Conservation (phyloP, 1,140 invertebrate genomes). For the Helicorthomorpha holstii region DNA sequence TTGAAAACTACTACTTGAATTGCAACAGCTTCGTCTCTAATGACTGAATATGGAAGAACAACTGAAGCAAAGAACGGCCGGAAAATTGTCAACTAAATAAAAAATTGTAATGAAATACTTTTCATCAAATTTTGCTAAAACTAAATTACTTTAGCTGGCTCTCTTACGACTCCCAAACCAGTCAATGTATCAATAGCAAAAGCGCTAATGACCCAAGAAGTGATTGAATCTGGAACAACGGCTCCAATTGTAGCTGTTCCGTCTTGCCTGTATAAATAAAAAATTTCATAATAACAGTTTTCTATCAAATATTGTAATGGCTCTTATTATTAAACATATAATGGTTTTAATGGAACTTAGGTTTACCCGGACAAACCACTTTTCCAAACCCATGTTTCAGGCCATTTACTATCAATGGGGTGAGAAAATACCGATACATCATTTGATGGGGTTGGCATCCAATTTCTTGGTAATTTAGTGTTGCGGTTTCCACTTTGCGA, state of each 20-base stretch:
- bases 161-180: constrained; percentile 26
- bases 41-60: constrained; percentile 75
- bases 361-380: too few species aligned
- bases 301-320: too few species aligned
- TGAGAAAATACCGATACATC: too few species aligned
- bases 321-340: too few species aligned
- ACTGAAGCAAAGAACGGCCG: constrained; percentile 73
- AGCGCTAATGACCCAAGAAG: constrained; percentile 31
- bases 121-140: background rate
- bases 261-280: too few species aligned
- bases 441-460: too few species aligned
- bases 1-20: constrained; percentile 86
- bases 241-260: constrained; percentile 20
- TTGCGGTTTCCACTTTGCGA: too few species aligned
- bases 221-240: constrained; percentile 33
- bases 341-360: too few species aligned
- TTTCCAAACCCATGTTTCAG: too few species aligned
- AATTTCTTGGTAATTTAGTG: too few species aligned
- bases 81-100: constrained; percentile 52
- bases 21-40: constrained; percentile 74
- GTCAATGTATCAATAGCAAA: constrained; percentile 29
- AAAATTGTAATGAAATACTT: background rate
- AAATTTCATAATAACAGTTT: too few species aligned
- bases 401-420: background rate
- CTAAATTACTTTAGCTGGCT: constrained; percentile 19